These are phyloP conservation scores for Molossus alvarezi DNA, from an alignment of 2,797 vertebrate species.

Conservation along the genomic window DNA sequence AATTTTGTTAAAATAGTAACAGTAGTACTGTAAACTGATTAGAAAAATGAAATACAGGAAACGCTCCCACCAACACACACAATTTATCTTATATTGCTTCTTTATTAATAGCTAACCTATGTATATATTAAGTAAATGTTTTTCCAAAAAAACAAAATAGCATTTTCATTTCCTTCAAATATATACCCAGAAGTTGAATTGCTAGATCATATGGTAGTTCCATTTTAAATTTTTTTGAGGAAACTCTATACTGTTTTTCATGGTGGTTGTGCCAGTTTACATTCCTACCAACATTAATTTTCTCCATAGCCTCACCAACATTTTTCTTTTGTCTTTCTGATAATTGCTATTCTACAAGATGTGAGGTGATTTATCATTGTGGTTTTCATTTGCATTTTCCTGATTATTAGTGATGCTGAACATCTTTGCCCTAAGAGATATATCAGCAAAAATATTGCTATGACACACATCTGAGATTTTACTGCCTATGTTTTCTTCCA, in stretches of 20 bases:
- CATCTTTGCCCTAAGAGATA: not conserved
- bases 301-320: not conserved
- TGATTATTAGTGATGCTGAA: not conserved
- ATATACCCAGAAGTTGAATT: no score
- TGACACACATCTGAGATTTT: no score
- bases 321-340: not conserved
- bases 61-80: not conserved
- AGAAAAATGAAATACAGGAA: not conserved
- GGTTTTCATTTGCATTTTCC: not conserved
- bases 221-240: not conserved
- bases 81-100: not conserved
- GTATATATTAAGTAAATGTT: not conserved
- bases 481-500: no score
- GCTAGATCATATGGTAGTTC: not conserved
- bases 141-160: not conserved
- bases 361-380: not conserved
- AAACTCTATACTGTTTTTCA: not conserved
- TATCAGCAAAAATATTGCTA: no score
- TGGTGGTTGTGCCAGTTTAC: not conserved
- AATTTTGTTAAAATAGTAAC: not conserved
- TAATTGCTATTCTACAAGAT: not conserved
- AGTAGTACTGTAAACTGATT: not conserved
- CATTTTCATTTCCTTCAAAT: no score
- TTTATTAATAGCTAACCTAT: not conserved
- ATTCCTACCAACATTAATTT: not conserved